Conservation (phyloP, 2,113 vertebrate genomes). For the Mellivora capensis region DNA sequence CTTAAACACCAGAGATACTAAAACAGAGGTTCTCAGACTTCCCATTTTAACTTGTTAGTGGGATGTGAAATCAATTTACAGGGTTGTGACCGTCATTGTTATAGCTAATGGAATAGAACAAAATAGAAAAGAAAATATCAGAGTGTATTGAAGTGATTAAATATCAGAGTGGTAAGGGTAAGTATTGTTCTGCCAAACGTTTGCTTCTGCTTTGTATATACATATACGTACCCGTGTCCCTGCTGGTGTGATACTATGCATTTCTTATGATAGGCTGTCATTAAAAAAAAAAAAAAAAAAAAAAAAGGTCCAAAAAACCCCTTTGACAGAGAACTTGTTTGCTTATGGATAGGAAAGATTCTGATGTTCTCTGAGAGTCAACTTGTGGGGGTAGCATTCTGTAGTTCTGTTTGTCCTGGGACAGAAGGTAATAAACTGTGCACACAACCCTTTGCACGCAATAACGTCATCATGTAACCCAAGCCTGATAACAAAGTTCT, state of each 20-base stretch:
- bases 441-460: slow-evolving; percentile 44
- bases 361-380: not conserved
- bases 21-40: not conserved
- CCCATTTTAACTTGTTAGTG: not conserved
- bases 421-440: slow-evolving; percentile 22
- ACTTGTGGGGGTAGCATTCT: not conserved
- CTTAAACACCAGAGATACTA: not conserved
- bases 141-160: too few relatives aligned
- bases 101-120: not conserved
- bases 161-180: not conserved
- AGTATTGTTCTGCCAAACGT: not conserved
- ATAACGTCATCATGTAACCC: not conserved
- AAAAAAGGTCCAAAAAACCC: not conserved
- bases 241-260: not conserved
- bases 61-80: not conserved
- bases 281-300: not conserved
- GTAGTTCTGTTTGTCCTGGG: slow-evolving; percentile 22
- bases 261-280: not conserved
- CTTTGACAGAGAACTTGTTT: not conserved
- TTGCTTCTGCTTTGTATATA: not conserved
- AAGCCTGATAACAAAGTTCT: slow-evolving; percentile 5
- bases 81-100: not conserved
- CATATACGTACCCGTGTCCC: not conserved
- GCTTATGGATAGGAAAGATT: not conserved
- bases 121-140: not conserved